These are phyloP conservation scores for Callithrix jacchus DNA, from an alignment of 2,113 vertebrate species.

Conservation along the genomic window DNA sequence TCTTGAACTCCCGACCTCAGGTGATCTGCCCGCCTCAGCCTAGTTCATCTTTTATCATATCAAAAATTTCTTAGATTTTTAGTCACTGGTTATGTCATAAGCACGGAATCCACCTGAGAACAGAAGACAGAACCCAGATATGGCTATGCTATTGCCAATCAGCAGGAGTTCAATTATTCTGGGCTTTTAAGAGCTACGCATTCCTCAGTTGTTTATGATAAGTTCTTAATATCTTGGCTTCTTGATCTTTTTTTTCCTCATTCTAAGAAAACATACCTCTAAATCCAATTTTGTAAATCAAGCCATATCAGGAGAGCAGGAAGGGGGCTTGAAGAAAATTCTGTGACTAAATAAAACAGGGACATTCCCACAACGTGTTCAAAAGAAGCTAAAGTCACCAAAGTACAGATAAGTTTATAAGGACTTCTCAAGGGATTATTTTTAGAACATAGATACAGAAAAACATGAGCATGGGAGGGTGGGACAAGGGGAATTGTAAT, in stretches of 20 bases:
- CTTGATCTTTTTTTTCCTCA: background rate
- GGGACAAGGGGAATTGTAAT: background rate
- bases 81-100: background rate
- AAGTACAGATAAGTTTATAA: background rate
- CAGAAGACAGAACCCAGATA: background rate
- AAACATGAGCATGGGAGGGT: background rate
- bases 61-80: background rate
- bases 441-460: background rate
- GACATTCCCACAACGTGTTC: background rate
- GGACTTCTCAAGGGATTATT: background rate
- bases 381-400: background rate
- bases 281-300: slow-evolving; percentile 19
- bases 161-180: background rate
- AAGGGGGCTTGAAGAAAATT: background rate
- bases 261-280: slow-evolving; percentile 11
- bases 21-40: no score
- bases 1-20: no score
- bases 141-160: background rate
- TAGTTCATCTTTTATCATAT: background rate
- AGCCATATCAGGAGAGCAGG: background rate
- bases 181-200: background rate
- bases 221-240: background rate
- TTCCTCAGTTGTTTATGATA: background rate
- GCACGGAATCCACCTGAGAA: background rate
- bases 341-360: background rate